Percentiles rank a stretch among this genome's conserved stretches.
Evolutionary conservation across 2,888 invertebrate genomes (phyloP).

Genomic region (Hemaris fuciformis): DNA sequence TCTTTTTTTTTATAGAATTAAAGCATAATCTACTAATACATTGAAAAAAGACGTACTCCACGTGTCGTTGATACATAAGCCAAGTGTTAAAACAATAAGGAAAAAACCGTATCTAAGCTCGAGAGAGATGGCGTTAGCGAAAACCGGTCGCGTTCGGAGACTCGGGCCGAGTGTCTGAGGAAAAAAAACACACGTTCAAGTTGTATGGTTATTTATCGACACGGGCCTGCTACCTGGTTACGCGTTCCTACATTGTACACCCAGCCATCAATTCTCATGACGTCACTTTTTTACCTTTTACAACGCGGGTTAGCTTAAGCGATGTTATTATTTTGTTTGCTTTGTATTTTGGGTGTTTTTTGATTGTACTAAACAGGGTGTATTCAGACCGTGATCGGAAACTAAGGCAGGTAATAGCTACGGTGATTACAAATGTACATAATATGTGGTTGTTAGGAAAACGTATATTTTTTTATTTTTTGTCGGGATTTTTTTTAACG

Average conservation of each 20-base stretch:
- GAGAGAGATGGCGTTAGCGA: neutral
- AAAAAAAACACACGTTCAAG: constrained; percentile 20
- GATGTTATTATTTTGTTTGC: neutral
- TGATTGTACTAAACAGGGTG: neutral
- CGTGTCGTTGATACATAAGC: neutral
- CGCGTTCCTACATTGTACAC: constrained; percentile 33
- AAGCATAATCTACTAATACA: neutral
- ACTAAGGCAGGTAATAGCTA: too few species aligned
- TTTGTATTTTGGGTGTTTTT: neutral
- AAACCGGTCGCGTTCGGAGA: constrained; percentile 15
- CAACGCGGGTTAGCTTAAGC: neutral
- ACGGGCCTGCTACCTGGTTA: constrained; percentile 37
- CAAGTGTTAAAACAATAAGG: constrained; percentile 8
- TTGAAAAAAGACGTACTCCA: neutral
- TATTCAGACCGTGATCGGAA: neutral
- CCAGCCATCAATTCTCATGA: neutral
- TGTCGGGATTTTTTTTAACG: too few species aligned
- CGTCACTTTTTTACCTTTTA: constrained; percentile 6
- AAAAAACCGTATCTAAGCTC: neutral
- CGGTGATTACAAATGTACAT: too few species aligned
- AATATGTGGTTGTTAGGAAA: too few species aligned
- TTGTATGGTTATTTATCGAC: constrained; percentile 33
- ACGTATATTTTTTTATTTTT: too few species aligned
- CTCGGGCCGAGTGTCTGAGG: constrained; percentile 23
- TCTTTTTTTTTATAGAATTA: too few species aligned